Evolutionary conservation across 2,888 invertebrate species (phyloP).

Genomic region (Nemotelus nigrinus): DNA sequence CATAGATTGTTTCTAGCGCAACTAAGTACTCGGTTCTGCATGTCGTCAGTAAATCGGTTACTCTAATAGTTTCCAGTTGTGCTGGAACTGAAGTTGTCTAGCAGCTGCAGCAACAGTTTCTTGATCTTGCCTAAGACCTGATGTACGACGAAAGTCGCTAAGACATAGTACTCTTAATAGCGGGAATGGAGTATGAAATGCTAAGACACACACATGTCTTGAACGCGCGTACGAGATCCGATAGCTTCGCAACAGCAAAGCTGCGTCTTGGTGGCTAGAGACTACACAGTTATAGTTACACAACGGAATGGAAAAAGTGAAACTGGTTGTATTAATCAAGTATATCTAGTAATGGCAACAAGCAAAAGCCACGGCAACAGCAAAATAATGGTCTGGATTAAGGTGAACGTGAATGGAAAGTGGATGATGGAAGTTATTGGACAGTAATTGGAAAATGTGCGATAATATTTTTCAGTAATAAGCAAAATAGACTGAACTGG

Average conservation of each 20-base stretch:
- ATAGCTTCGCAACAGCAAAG: background rate
- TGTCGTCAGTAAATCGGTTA: background rate
- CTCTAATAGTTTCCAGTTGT: background rate
- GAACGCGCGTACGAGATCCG: background rate
- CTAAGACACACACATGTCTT: background rate
- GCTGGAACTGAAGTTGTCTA: background rate
- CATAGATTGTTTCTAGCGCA: conserved; percentile 7
- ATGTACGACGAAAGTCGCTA: no score
- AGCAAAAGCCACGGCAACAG: conserved; percentile 1
- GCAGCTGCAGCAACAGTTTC: background rate
- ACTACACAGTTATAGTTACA: conserved; percentile 47
- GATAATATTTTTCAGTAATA: background rate
- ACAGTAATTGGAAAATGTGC: background rate
- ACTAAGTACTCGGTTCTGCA: background rate
- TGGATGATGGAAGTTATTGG: background rate
- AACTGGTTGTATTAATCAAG: conserved; percentile 40
- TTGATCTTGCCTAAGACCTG: no score
- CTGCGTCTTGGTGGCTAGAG: conserved; percentile 10
- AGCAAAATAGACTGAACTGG: no score
- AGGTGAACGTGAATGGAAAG: conserved; percentile 18
- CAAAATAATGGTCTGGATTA: conserved; percentile 1
- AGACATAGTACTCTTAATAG: no score
- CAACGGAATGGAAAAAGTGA: conserved; percentile 49
- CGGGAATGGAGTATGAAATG: background rate
- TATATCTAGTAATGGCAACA: conserved; percentile 21